A percentile compares a stretch with the other conserved stretches of the same genome.
Conservation (phyloP, 2,888 invertebrate species). For the Dione juno region DNA sequence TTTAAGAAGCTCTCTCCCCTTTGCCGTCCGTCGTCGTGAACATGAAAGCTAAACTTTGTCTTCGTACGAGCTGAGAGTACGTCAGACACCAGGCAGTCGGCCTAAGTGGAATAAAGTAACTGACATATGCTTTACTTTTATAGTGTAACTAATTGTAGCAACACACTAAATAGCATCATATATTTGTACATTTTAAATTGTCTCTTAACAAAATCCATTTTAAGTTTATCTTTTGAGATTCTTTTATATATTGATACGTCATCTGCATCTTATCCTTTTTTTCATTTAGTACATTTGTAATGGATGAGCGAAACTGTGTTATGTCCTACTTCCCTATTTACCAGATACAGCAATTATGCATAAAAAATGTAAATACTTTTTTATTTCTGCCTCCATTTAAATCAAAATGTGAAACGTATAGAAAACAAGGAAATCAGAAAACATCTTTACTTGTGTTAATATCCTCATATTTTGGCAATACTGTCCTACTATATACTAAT, state of each 20-base stretch:
- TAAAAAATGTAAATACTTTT: too few relatives aligned
- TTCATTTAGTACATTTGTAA: too few relatives aligned
- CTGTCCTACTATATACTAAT: background rate
- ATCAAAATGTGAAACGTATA: too few relatives aligned
- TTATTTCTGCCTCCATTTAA: too few relatives aligned
- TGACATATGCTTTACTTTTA: background rate
- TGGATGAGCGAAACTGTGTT: background rate
- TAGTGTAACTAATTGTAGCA: background rate
- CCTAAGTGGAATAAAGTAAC: constrained; percentile 10
- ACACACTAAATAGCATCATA: too few relatives aligned
- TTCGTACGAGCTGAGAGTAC: background rate
- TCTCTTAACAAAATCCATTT: too few relatives aligned
- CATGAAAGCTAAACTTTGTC: constrained; percentile 17
- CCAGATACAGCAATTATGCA: too few relatives aligned
- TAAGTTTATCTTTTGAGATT: too few relatives aligned
- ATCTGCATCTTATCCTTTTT: too few relatives aligned
- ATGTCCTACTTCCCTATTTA: background rate
- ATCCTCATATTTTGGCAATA: background rate
- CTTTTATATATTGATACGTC: background rate
- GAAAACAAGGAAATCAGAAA: too few relatives aligned
- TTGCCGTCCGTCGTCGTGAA: background rate
- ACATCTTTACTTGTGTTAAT: background rate
- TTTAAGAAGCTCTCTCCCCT: background rate
- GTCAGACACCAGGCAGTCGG: background rate
- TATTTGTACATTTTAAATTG: too few relatives aligned